phyloP scores from a whole-genome alignment of 2,113 vertebrate genomes.

The Oryzias curvinotus region DNA sequence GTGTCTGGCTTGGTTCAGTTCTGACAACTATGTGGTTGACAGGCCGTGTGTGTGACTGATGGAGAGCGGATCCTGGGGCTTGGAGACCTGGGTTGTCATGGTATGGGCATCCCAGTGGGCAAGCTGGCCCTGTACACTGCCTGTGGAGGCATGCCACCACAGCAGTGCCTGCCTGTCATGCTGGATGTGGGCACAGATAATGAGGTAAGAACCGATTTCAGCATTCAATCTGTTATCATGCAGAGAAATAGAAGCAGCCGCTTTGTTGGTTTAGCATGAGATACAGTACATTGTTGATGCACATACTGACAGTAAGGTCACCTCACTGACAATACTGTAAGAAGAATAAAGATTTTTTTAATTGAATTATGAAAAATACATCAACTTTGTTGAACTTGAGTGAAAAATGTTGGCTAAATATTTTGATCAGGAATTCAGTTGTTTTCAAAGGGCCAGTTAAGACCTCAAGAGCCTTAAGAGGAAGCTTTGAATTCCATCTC shows the following conservation, averaged over 20 bases:
- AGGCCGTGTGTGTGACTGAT: conserved; percentile 95
- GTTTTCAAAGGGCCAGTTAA: no score
- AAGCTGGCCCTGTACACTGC: conserved; percentile 96
- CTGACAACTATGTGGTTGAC: conserved; percentile 33
- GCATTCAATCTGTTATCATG: conserved; percentile 1
- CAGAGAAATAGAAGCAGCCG: not conserved
- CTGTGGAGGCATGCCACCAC: conserved; percentile 90
- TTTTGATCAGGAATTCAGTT: no score
- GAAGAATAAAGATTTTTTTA: no score
- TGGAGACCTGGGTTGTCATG: conserved; percentile 93
- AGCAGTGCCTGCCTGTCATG: conserved; percentile 91
- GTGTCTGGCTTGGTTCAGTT: no score
- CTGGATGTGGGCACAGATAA: conserved; percentile 97
- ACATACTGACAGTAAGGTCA: no score
- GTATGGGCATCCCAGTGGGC: conserved; percentile 98
- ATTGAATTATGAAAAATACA: no score
- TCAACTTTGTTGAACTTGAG: no score
- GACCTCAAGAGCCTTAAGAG: no score
- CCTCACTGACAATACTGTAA: no score
- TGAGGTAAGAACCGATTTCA: conserved; percentile 77
- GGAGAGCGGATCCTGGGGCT: conserved; percentile 96
- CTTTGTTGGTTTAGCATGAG: not conserved
- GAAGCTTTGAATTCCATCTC: no score
- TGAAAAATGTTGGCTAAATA: no score
- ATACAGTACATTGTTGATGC: no score